These are phyloP conservation scores for Chlorospingus semifuscus DNA, from an alignment of 2,797 vertebrate species.

Conservation along the genomic window DNA sequence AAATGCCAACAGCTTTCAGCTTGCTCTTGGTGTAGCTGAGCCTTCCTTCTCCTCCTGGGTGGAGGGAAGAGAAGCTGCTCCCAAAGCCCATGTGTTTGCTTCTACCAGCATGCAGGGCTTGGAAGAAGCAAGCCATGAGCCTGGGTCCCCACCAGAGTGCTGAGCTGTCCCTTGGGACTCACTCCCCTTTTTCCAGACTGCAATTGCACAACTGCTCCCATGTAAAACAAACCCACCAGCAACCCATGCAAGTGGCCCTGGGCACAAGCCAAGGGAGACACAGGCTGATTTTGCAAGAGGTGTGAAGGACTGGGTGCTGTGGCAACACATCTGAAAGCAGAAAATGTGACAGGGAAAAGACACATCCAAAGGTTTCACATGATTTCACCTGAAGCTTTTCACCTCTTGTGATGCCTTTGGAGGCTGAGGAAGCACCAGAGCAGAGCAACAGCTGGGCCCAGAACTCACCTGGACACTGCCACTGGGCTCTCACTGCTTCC, in stretches of 20 bases:
- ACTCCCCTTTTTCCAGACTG: not conserved
- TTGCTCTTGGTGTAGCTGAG: not conserved
- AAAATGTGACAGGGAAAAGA: not conserved
- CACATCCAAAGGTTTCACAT: not conserved
- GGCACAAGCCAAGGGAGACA: not conserved
- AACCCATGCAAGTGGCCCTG: not conserved
- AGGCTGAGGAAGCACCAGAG: not conserved
- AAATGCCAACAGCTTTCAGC: not conserved
- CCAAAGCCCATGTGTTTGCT: not conserved
- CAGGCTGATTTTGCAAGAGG: not conserved
- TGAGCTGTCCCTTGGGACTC: not conserved
- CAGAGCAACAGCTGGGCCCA: not conserved
- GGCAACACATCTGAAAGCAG: not conserved
- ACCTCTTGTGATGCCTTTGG: not conserved
- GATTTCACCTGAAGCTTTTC: not conserved
- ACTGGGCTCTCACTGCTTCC: not conserved
- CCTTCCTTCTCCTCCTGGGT: not conserved
- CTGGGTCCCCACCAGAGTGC: not conserved
- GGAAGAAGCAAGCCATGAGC: not conserved
- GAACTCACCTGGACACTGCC: not conserved
- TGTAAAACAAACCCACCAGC: not conserved
- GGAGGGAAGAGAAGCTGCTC: not conserved
- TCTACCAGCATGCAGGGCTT: accelerated
- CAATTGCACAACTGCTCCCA: not conserved
- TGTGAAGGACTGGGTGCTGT: not conserved